These are phyloP conservation scores for Cochlearius cochlearius DNA, from an alignment of 2,113 vertebrate species.

Conservation along the genomic window DNA sequence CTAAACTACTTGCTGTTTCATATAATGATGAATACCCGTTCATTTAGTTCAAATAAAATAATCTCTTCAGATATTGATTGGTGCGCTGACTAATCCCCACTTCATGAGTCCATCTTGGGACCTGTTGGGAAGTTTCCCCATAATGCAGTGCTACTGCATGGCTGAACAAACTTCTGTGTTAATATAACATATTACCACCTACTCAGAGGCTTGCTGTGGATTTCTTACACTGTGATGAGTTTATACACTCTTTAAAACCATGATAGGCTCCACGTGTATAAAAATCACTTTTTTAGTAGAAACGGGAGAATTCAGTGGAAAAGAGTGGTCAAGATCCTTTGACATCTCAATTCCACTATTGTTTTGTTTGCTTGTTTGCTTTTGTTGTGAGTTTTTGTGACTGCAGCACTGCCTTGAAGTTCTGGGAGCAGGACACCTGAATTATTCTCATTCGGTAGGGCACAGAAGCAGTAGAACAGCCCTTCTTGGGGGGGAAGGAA, in stretches of 20 bases:
- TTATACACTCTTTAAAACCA: background rate
- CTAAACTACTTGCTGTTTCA: slow-evolving; percentile 44
- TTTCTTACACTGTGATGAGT: background rate
- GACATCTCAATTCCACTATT: background rate
- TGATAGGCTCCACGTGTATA: background rate
- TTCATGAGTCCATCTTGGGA: background rate
- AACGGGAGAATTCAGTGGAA: background rate
- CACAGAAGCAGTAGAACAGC: background rate
- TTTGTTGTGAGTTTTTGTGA: background rate
- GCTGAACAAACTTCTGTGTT: background rate
- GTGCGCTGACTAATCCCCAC: background rate
- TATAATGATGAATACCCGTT: slow-evolving; percentile 39
- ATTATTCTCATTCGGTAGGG: background rate
- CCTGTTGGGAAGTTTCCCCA: background rate
- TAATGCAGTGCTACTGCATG: background rate
- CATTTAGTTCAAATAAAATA: slow-evolving; percentile 56
- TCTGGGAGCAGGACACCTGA: background rate
- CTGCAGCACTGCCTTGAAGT: background rate
- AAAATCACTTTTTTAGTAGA: background rate
- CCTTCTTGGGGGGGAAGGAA: background rate
- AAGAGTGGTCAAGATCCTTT: background rate
- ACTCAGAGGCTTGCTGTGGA: background rate
- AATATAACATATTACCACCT: background rate
- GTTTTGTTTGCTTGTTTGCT: background rate
- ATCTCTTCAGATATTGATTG: slow-evolving; percentile 37